These are phyloP conservation scores for Oophaga pumilio DNA, from an alignment of 2,113 vertebrate species.

Conservation along the genomic window DNA sequence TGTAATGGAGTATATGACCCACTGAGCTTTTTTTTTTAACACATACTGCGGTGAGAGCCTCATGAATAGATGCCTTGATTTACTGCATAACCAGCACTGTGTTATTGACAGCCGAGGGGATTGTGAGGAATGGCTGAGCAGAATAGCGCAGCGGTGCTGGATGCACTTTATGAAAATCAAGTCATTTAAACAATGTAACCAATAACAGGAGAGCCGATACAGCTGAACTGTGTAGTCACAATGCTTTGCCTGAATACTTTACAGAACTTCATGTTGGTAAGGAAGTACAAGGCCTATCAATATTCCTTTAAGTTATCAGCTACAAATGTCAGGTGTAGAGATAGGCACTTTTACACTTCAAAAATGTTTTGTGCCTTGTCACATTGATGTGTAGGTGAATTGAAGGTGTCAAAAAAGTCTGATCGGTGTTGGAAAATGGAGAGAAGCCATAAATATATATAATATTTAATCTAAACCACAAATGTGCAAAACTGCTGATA, in stretches of 20 bases:
- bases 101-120: conserved; percentile 24
- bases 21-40: conserved; percentile 45
- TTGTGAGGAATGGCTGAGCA: conserved; percentile 15
- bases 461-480: no score
- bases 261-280: not conserved
- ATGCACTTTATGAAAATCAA: conserved; percentile 44
- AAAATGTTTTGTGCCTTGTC: conserved; percentile 7
- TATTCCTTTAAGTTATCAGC: not conserved
- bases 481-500: no score
- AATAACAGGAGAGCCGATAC: not conserved
- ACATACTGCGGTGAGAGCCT: conserved; percentile 1
- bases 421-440: no score
- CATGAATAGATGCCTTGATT: conserved; percentile 35
- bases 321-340: not conserved
- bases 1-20: conserved; percentile 41
- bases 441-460: no score
- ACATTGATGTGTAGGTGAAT: not conserved
- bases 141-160: conserved; percentile 18
- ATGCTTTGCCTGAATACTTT: not conserved
- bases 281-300: conserved; percentile 12
- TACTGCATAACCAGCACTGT: conserved; percentile 6
- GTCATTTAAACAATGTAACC: conserved; percentile 12
- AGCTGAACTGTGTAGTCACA: conserved; percentile 5
- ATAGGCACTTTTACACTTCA: conserved; percentile 10
- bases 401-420: no score